Evolutionary conservation across 2,113 vertebrate species (phyloP).

Genomic region (Sinocyclocheilus anshuiensis): DNA sequence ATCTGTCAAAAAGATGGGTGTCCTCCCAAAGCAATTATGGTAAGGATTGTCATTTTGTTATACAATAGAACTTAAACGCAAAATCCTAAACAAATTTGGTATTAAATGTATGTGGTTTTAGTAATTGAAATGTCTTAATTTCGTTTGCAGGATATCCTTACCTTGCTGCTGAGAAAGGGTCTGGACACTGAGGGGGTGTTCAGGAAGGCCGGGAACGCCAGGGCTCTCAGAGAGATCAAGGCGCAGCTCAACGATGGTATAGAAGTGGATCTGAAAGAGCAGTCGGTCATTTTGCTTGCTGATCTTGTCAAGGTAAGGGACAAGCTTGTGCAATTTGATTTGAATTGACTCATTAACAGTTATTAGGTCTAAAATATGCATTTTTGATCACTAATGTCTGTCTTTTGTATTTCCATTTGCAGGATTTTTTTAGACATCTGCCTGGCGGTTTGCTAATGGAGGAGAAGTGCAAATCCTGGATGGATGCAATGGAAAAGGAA

Average conservation of each 20-base stretch:
- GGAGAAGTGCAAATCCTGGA: constrained; percentile 80
- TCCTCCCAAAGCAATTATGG: constrained; percentile 78
- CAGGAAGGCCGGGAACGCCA: constrained; percentile 82
- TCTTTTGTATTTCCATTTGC: constrained; percentile 43
- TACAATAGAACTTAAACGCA: neutral
- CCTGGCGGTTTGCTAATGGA: constrained; percentile 77
- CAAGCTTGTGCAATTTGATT: neutral
- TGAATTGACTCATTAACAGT: neutral
- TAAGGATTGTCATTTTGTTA: constrained; percentile 52
- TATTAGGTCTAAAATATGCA: neutral
- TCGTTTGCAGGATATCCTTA: constrained; percentile 76
- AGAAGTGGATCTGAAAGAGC: constrained; percentile 68
- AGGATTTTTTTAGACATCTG: constrained; percentile 85
- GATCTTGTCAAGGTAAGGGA: constrained; percentile 80
- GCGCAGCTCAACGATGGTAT: constrained; percentile 77
- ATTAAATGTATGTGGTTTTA: neutral
- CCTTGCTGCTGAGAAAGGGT: constrained; percentile 75
- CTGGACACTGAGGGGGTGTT: constrained; percentile 82
- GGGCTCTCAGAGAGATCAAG: constrained; percentile 80
- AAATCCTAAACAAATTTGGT: neutral
- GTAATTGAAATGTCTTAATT: neutral
- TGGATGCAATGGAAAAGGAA: constrained; percentile 75
- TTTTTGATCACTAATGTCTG: neutral
- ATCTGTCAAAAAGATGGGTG: constrained; percentile 73
- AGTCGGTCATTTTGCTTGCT: constrained; percentile 78